These are phyloP conservation scores for Bombus sylvicola DNA, from an alignment of 1,140 invertebrate species.

Conservation along the genomic window DNA sequence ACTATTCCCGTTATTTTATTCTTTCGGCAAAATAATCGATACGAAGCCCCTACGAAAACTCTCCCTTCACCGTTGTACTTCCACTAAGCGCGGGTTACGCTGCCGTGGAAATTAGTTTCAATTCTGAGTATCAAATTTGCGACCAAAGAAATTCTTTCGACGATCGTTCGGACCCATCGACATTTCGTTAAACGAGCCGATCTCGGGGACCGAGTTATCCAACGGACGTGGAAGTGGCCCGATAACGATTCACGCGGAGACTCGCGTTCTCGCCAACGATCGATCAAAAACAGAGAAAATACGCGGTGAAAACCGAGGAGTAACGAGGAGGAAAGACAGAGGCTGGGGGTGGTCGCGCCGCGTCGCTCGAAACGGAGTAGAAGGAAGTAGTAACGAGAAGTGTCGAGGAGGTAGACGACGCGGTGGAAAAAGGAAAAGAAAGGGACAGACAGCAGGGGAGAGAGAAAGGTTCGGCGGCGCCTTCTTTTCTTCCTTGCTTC, in stretches of 20 bases:
- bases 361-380: conserved; percentile 17
- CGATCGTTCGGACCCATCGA: conserved; percentile 9
- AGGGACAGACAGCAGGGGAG: not conserved
- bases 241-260: conserved; percentile 62
- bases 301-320: not conserved
- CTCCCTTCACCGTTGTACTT: no score
- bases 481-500: conserved; percentile 53
- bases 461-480: conserved; percentile 25
- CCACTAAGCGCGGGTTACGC: not conserved
- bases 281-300: conserved; percentile 58
- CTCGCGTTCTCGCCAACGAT: conserved; percentile 35
- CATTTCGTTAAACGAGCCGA: conserved; percentile 42
- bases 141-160: conserved; percentile 21
- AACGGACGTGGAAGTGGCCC: conserved; percentile 37
- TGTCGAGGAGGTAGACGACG: not conserved
- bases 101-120: conserved; percentile 29
- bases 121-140: conserved; percentile 5
- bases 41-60: not conserved
- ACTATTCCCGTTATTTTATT: no score
- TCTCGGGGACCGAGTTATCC: conserved; percentile 36
- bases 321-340: not conserved
- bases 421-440: no score
- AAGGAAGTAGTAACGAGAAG: conserved; percentile 24
- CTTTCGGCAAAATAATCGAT: not conserved
- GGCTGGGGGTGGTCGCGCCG: not conserved